Conservation (phyloP, 2,797 vertebrate species). For the Arctocebus calabarensis region DNA sequence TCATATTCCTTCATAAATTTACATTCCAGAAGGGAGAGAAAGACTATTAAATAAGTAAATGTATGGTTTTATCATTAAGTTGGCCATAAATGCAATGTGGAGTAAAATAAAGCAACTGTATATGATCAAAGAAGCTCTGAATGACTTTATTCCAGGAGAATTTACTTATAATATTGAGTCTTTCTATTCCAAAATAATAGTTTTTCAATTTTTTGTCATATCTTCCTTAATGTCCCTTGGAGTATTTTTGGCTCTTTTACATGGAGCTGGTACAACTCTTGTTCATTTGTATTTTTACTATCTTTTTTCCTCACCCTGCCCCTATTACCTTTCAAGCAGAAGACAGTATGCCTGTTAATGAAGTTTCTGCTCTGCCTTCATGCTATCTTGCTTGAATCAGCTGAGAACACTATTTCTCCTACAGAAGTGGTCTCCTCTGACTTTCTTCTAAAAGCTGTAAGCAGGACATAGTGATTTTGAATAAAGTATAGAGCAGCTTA, state of each 20-base stretch:
- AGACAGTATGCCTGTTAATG: not conserved
- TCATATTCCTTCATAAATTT: not conserved
- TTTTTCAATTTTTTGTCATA: constrained; percentile 24
- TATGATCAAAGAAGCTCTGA: constrained; percentile 9
- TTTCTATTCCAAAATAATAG: not conserved
- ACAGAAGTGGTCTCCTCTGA: constrained; percentile 15
- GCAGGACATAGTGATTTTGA: not conserved
- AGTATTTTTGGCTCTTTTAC: not conserved
- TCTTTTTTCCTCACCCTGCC: not conserved
- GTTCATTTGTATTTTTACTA: constrained; percentile 30
- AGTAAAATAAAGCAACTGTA: constrained; percentile 28
- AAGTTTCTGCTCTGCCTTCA: constrained; percentile 20
- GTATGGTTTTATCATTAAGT: not conserved
- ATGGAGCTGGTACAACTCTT: not conserved
- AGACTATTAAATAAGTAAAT: not conserved
- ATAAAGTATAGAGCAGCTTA: not conserved
- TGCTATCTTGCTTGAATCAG: not conserved
- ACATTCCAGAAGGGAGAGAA: not conserved
- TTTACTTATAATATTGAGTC: not conserved
- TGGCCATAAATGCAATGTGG: not conserved
- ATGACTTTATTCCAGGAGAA: constrained; percentile 46
- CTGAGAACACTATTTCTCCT: not conserved
- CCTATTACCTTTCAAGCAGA: constrained; percentile 39
- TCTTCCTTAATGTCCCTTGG: not conserved
- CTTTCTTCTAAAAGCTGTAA: constrained; percentile 38